These are phyloP conservation scores for Rhagophthalmus giganteus DNA, from an alignment of 2,888 invertebrate genomes.

Conservation along the genomic window DNA sequence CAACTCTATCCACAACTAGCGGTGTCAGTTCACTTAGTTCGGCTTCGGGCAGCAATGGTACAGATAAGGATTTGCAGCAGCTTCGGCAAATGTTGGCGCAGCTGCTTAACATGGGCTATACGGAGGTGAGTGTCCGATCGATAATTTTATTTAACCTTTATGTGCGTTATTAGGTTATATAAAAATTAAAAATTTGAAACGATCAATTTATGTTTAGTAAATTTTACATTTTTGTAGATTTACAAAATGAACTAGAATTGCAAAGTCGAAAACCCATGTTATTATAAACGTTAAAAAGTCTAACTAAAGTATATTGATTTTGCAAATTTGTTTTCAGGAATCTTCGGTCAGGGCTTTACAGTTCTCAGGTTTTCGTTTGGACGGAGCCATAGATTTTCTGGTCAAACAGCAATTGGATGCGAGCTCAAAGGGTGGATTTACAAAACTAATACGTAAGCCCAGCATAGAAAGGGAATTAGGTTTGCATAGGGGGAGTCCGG, in stretches of 20 bases:
- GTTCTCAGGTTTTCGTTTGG: slow-evolving; percentile 69
- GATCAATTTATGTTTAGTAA: too few species aligned
- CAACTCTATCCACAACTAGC: slow-evolving; percentile 64
- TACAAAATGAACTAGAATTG: too few species aligned
- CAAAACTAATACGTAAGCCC: slow-evolving; percentile 83
- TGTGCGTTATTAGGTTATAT: too few species aligned
- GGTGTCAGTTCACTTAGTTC: slow-evolving; percentile 65
- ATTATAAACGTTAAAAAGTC: too few species aligned
- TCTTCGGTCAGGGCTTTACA: slow-evolving; percentile 70
- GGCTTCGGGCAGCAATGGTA: slow-evolving; percentile 56
- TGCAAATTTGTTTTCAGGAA: slow-evolving; percentile 63
- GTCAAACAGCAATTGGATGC: slow-evolving; percentile 65
- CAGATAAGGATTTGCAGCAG: slow-evolving; percentile 66
- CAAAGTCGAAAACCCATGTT: too few species aligned
- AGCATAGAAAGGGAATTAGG: slow-evolving; percentile 84
- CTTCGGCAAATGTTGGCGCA: slow-evolving; percentile 68
- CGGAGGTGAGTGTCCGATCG: slow-evolving; percentile 74
- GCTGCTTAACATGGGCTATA: slow-evolving; percentile 71
- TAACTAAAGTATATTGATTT: too few species aligned
- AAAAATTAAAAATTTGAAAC: too few species aligned
- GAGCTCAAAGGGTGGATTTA: slow-evolving; percentile 56
- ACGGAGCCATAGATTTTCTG: slow-evolving; percentile 70
- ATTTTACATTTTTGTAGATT: too few species aligned
- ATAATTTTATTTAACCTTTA: too few species aligned
- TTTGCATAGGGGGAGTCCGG: slow-evolving; percentile 80